These are phyloP conservation scores for Tenrec ecaudatus DNA, from an alignment of 2,113 vertebrate genomes.

Conservation along the genomic window DNA sequence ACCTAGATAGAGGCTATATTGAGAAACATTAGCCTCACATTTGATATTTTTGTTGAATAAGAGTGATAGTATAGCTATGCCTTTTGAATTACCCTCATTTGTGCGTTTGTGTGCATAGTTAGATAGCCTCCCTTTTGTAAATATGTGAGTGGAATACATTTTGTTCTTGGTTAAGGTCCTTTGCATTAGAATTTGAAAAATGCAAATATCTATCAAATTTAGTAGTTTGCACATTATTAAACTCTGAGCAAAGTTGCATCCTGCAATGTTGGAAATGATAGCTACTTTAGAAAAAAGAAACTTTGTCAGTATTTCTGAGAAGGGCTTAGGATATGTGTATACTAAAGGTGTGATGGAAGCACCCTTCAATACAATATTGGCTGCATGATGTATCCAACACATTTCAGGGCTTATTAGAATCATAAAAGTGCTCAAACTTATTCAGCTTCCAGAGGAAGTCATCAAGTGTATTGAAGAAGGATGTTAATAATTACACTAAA, in stretches of 20 bases:
- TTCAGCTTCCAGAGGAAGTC: constrained; percentile 63
- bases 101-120: neutral
- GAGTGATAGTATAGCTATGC: too few relatives aligned
- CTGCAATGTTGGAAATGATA: fast-evolving
- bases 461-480: constrained; percentile 73
- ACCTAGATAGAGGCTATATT: too few relatives aligned
- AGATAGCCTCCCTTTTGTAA: neutral
- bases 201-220: neutral
- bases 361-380: neutral
- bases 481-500: constrained; percentile 87
- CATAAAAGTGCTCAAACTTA: constrained; percentile 72
- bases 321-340: fast-evolving
- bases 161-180: too few relatives aligned
- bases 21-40: too few relatives aligned
- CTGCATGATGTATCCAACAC: neutral
- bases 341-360: neutral
- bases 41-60: too few relatives aligned
- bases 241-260: neutral
- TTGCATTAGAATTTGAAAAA: constrained; percentile 1
- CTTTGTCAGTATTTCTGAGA: constrained; percentile 25
- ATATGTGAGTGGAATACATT: too few relatives aligned
- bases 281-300: neutral
- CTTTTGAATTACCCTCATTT: too few relatives aligned
- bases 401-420: neutral
- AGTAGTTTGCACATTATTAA: neutral